Evolutionary conservation across 2,797 vertebrate species (phyloP).

Genomic region (Leptatherina wallacei): DNA sequence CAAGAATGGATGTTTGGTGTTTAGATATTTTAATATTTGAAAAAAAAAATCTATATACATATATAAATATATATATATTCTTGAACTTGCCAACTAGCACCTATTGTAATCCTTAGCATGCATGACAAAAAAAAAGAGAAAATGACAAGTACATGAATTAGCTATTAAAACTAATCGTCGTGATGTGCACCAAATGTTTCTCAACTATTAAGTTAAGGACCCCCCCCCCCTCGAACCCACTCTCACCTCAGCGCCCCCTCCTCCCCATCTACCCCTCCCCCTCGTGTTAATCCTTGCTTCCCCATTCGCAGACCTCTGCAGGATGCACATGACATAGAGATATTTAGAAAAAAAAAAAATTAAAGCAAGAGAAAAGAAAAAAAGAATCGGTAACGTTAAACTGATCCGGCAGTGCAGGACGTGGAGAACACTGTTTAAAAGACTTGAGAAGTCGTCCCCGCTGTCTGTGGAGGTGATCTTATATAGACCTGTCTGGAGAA

Average conservation of each 20-base stretch:
- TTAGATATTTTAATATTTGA: slow-evolving; percentile 96
- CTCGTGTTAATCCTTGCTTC: slow-evolving; percentile 86
- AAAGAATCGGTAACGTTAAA: slow-evolving; percentile 71
- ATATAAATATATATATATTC: slow-evolving; percentile 90
- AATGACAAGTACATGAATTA: slow-evolving; percentile 86
- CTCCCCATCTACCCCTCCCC: slow-evolving; percentile 15
- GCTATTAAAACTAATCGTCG: slow-evolving; percentile 92
- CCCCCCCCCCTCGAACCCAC: slow-evolving; percentile 56
- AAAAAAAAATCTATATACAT: slow-evolving; percentile 83
- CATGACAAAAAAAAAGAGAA: slow-evolving; percentile 87
- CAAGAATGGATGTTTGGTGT: slow-evolving; percentile 99
- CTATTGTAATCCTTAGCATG: slow-evolving; percentile 99
- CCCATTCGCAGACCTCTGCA: slow-evolving; percentile 97
- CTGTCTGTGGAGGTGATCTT: slow-evolving; percentile 79
- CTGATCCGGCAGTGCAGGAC: slow-evolving; percentile 89
- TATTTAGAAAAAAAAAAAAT: slow-evolving; percentile 67
- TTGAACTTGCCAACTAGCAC: slow-evolving; percentile 94
- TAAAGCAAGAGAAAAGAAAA: not conserved
- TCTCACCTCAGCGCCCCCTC: slow-evolving; percentile 52
- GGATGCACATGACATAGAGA: slow-evolving; percentile 86
- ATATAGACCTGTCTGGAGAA: slow-evolving; percentile 84
- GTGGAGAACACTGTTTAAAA: slow-evolving; percentile 93
- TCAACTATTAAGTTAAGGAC: slow-evolving; percentile 88
- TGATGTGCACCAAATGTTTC: slow-evolving; percentile 99
- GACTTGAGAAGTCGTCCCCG: slow-evolving; percentile 95